A percentile compares a stretch with the other conserved stretches of the same genome.
Conservation (phyloP, 2,113 vertebrate species). For the Barbus barbus region DNA sequence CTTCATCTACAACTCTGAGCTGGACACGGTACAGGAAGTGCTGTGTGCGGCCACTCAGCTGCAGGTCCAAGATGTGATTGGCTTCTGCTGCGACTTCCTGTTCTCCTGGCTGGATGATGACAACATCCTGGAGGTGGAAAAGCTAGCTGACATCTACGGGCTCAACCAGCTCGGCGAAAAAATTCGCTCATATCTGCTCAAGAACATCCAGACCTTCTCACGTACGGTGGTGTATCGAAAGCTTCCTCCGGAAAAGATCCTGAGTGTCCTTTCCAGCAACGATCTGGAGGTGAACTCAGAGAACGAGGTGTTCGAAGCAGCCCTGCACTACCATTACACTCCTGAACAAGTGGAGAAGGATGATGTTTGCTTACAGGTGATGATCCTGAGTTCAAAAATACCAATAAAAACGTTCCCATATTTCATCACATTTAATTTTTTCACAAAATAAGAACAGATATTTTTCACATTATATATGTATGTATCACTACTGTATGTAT, state of each 20-base stretch:
- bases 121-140: slow-evolving; percentile 90
- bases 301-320: slow-evolving; percentile 92
- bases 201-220: slow-evolving; percentile 89
- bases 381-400: no score
- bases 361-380: slow-evolving; percentile 82
- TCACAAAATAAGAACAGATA: no score
- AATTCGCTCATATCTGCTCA: slow-evolving; percentile 86
- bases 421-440: no score
- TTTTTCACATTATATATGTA: no score
- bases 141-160: slow-evolving; percentile 87
- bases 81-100: slow-evolving; percentile 96
- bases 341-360: slow-evolving; percentile 88
- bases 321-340: slow-evolving; percentile 91
- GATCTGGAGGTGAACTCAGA: slow-evolving; percentile 88
- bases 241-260: slow-evolving; percentile 88
- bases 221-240: slow-evolving; percentile 85
- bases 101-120: slow-evolving; percentile 94
- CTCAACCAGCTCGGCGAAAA: slow-evolving; percentile 84
- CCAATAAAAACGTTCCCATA: no score
- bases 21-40: slow-evolving; percentile 92
- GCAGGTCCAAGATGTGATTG: slow-evolving; percentile 91
- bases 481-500: neutral
- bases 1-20: slow-evolving; percentile 95
- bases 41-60: slow-evolving; percentile 90
- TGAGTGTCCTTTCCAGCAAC: slow-evolving; percentile 86